These are phyloP conservation scores for Bembecia ichneumoniformis DNA, from an alignment of 2,888 invertebrate genomes.

Conservation along the genomic window DNA sequence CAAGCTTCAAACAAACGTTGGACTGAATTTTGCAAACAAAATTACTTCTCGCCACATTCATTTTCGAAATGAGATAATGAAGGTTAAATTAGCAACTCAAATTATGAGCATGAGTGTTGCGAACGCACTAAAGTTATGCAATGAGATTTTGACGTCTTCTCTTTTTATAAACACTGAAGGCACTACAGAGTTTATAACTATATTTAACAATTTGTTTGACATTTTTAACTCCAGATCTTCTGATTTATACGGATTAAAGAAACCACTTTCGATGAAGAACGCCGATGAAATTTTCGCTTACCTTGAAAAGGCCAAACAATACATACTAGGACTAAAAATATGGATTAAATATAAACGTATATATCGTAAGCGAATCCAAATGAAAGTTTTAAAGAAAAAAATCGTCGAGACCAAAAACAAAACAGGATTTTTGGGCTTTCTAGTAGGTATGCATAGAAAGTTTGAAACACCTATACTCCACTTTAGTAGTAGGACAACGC, in stretches of 20 bases:
- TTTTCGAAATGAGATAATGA: constrained; percentile 3
- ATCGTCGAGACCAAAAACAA: background rate
- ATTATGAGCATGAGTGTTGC: constrained; percentile 4
- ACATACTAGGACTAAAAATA: background rate
- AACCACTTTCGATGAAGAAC: constrained; percentile 1
- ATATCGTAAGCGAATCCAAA: constrained; percentile 1
- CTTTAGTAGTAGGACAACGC: constrained; percentile 5
- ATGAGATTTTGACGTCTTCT: background rate
- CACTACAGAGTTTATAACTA: constrained; percentile 9
- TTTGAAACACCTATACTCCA: constrained; percentile 6
- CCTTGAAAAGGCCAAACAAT: background rate
- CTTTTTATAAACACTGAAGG: background rate
- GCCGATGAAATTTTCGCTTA: background rate
- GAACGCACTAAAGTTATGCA: background rate
- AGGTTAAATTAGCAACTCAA: constrained; percentile 4
- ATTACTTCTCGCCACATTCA: background rate
- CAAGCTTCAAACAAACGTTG: background rate
- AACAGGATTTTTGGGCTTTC: constrained; percentile 10
- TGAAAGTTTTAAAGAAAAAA: background rate
- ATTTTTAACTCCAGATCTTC: constrained; percentile 4
- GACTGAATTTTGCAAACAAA: background rate
- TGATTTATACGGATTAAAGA: constrained; percentile 4
- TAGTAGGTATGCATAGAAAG: constrained; percentile 11
- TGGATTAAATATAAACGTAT: background rate
- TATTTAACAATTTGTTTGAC: constrained; percentile 7